These are phyloP conservation scores for Leptinotarsa haldemani DNA, from an alignment of 2,888 invertebrate genomes.

Conservation along the genomic window DNA sequence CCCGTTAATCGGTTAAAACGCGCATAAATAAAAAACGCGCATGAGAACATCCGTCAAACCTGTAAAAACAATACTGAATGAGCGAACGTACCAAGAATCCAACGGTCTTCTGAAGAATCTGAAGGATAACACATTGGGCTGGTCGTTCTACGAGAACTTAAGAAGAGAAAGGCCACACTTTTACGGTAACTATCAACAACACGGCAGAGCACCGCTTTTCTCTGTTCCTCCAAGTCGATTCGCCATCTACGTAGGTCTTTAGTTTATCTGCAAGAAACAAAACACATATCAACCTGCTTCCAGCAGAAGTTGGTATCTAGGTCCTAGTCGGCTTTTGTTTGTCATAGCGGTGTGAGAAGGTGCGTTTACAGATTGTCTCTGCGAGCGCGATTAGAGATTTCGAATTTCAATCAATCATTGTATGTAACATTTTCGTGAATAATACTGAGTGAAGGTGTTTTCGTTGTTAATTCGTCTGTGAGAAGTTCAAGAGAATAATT, in stretches of 20 bases:
- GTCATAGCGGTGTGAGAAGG: constrained; percentile 6
- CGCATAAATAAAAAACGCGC: constrained; percentile 14
- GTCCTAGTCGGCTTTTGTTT: constrained; percentile 37
- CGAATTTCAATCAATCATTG: background rate
- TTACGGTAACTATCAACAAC: constrained; percentile 42
- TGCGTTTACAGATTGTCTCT: background rate
- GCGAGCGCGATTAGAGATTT: constrained; percentile 3
- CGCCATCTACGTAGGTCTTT: constrained; percentile 1
- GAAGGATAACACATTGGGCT: constrained; percentile 24
- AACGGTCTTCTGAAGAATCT: constrained; percentile 30
- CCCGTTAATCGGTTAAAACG: constrained; percentile 18
- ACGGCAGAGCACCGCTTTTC: constrained; percentile 12
- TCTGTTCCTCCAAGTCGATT: constrained; percentile 19
- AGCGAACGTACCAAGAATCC: constrained; percentile 33
- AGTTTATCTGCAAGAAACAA: constrained; percentile 36
- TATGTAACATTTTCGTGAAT: background rate
- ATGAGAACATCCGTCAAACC: constrained; percentile 15
- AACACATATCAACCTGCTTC: constrained; percentile 31
- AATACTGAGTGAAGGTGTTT: background rate
- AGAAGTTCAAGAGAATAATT: background rate
- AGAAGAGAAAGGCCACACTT: constrained; percentile 45
- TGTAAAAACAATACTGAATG: constrained; percentile 27
- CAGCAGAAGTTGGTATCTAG: constrained; percentile 42
- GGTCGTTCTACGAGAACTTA: constrained; percentile 21
- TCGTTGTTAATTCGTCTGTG: background rate